These are phyloP conservation scores for Limnephilus lunatus DNA, from an alignment of 2,888 invertebrate species.

Conservation along the genomic window DNA sequence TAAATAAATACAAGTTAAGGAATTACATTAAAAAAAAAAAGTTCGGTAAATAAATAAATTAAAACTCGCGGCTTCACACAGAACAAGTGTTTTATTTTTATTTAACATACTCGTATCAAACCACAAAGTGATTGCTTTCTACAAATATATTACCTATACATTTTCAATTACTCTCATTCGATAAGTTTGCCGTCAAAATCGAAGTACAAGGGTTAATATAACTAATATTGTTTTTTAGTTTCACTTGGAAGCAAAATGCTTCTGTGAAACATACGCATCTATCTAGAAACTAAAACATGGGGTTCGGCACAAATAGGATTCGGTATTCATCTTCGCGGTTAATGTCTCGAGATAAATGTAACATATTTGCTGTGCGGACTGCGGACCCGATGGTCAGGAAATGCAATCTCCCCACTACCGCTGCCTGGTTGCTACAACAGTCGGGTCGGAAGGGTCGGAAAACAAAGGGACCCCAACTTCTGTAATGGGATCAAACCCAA, in stretches of 20 bases:
- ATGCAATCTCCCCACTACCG: not conserved
- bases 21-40: too few relatives aligned
- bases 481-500: slow-evolving; percentile 11
- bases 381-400: not conserved
- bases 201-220: not conserved
- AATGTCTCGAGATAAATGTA: slow-evolving; percentile 20
- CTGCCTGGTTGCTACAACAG: not conserved
- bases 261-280: not conserved
- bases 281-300: not conserved
- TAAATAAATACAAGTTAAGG: too few relatives aligned
- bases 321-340: not conserved
- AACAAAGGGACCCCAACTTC: not conserved
- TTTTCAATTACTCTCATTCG: not conserved
- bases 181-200: not conserved
- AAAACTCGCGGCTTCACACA: too few relatives aligned
- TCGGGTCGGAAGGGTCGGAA: not conserved
- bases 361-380: not conserved
- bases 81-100: too few relatives aligned
- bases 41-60: too few relatives aligned
- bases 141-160: too few relatives aligned
- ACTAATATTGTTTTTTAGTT: not conserved
- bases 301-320: not conserved
- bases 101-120: too few relatives aligned
- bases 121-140: too few relatives aligned
- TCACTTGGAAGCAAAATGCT: not conserved